A percentile compares a stretch with the other conserved stretches of the same genome.
Evolutionary conservation across 2,797 vertebrate genomes (phyloP).

Genomic region (Alauda arvensis): DNA sequence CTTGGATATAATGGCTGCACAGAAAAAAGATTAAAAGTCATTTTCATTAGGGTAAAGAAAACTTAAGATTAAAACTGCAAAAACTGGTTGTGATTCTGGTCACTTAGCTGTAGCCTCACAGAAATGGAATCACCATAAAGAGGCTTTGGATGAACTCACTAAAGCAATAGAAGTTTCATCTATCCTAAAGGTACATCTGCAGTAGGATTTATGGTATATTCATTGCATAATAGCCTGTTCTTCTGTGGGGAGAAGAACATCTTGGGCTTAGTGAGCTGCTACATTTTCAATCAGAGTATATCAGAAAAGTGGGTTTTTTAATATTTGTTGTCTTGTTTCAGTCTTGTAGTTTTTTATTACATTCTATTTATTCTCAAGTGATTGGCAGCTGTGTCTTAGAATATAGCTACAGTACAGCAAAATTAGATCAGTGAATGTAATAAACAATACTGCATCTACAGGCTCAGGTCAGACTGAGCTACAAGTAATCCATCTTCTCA

Average conservation of each 20-base stretch:
- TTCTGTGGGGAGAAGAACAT: neutral
- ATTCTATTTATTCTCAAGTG: constrained; percentile 1
- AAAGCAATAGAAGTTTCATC: constrained; percentile 6
- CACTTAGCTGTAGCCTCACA: constrained; percentile 8
- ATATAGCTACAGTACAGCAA: neutral
- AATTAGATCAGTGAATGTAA: constrained; percentile 10
- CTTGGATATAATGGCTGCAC: neutral
- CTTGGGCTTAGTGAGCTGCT: neutral
- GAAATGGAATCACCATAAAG: neutral
- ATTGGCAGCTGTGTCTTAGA: constrained; percentile 1
- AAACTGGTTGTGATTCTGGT: neutral
- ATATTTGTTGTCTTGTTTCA: neutral
- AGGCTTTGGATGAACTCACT: constrained; percentile 27
- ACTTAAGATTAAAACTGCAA: neutral
- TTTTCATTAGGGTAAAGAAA: neutral
- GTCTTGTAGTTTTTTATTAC: neutral
- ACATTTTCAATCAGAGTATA: neutral
- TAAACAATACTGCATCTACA: neutral
- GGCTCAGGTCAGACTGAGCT: neutral
- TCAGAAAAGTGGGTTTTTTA: neutral
- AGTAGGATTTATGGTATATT: neutral
- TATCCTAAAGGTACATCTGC: constrained; percentile 10
- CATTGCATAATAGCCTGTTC: neutral
- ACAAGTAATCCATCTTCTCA: constrained; percentile 24
- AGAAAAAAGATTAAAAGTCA: neutral